Evolutionary conservation across 2,797 vertebrate species (phyloP), one percentile per base, ranked within the genome.

Genomic region (Chaetodon trifasciatus): DNA sequence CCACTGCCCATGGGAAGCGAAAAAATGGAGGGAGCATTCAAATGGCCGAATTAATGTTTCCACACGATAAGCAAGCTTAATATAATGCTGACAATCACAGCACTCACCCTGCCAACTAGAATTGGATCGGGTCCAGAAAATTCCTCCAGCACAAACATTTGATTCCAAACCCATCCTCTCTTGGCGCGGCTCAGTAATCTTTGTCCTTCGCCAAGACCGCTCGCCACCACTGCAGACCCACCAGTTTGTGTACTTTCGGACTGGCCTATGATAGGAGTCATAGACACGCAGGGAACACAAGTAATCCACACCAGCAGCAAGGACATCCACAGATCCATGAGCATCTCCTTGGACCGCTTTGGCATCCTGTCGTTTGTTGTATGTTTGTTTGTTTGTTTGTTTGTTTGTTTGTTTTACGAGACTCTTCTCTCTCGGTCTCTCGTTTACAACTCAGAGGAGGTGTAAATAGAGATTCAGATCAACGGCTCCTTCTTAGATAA

Each of bases 91-190:
- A 95, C 94, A 95, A 95, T 94, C 90, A 91, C 91, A 88, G 86
- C 90, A 96, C 98, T 97, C 97, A 99, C 98, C 97, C 98, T 97
- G 96, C 98, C 98, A 96, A 99, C 98, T 11, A 99, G 96, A 91
- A 99, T 99, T 93, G 98, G 97, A 97, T 99, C 98, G 44, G 97
- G 98, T 96, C 98, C 98, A 97, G 98, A 98, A 94, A 99, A 99
- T 94, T 99, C 98, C 95, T 99, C 98, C 94, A 99, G 92, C 90
- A 99, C 98, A 96, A 99, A 99, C 98, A 99, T 99, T 97, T 99
- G 98, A 95, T 99, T 99, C 98, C 98, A 99, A 95, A 99, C 98
- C 98, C 98, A 99, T 95, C 98, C 98, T 95, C 98, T 97, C 94
- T 97, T 99, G 95, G 97, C 97, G 81, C 98, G 97, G 91, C 96